A percentile compares a stretch with the other conserved stretches of the same genome.
phyloP scores from a whole-genome alignment of 2,797 vertebrate genomes.

The Clarias laeviceps region DNA sequence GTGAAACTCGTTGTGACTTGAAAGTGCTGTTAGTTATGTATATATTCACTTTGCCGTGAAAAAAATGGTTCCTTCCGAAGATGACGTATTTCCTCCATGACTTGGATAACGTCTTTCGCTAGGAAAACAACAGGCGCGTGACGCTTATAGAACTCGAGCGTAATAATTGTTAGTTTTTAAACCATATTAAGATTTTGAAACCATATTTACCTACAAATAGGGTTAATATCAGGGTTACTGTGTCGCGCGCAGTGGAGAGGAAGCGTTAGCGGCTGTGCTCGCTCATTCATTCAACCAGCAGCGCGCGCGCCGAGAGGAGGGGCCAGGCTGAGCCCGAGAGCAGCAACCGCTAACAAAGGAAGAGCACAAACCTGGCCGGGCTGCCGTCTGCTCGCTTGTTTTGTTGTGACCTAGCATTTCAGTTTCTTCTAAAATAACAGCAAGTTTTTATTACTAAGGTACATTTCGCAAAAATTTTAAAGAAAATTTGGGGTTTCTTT shows the following conservation, averaged over 20 bases:
- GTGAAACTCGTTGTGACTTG: neutral
- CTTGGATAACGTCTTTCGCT: conserved; percentile 65
- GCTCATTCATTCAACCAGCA: conserved; percentile 42
- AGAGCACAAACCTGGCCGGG: conserved; percentile 9
- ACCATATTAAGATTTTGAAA: neutral
- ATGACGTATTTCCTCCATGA: conserved; percentile 71
- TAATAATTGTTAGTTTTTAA: neutral
- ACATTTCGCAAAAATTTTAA: neutral
- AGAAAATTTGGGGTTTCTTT: fast-evolving
- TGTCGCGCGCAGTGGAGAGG: neutral
- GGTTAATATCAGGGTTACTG: neutral
- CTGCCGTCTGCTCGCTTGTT: neutral
- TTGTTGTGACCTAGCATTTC: neutral
- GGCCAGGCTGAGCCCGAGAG: neutral
- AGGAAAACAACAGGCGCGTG: conserved; percentile 53
- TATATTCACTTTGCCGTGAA: too few species aligned
- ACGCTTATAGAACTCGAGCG: conserved; percentile 39
- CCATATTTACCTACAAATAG: neutral
- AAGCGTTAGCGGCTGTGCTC: neutral
- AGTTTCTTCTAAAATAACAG: too few species aligned
- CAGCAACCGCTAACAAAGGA: conserved; percentile 53
- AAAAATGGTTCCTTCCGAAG: conserved; percentile 41
- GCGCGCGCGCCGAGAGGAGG: neutral
- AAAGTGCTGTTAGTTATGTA: neutral
- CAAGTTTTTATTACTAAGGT: neutral